Evolutionary conservation across 2,113 vertebrate species (phyloP), one percentile per base, ranked within the genome.

Genomic region (Triplophysa dalaica): DNA sequence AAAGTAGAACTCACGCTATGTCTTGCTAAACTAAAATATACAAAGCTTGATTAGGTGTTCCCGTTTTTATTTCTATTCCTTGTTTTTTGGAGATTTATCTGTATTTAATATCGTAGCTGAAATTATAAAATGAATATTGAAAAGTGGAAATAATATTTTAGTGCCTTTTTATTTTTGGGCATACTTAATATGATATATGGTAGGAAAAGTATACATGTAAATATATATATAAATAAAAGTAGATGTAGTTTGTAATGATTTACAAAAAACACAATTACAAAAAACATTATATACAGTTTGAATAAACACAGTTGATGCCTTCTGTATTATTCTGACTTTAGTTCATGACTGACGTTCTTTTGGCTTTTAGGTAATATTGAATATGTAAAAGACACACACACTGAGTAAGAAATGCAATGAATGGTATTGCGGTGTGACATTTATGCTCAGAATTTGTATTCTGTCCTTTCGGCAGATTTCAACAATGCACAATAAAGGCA

Each of bases 401-500:
- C 52, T 45, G 56, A 74, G 67, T 45, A 43, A 26, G 69, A 75
- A 81, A 62, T 62, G 29, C 66, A 66, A 43, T 52, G 50, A 79
- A 41, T 21, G 33, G 16, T 73, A 60, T 84, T 81, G 77, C 79
- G 50, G 52, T 60, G 76, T 79, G 80, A 81, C 80, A 79, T 84
- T 81, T 78, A 68, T 81, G 70, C 68, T 64, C 68, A 21, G 79
- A 77, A 60, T 84, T 84, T 70, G 65, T 87, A 87, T 89, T 91
- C 89, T 85, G 85, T 85, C 85, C 86, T 81, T 86, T 89, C 84
- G 83, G 86, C 87, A 87, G 83, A 90, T 89, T 93, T 92, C 89
- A 93, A 91, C 92, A 92, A 89, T 92, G 90, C 88, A 92, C 92
- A 93, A 94, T 93, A 90, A 91, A 89, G 88, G 93, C 93, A 91